Evolutionary conservation across 1,140 invertebrate species (phyloP), one percentile per base, ranked within the genome.

Genomic region (Lanistes nyassanus): DNA sequence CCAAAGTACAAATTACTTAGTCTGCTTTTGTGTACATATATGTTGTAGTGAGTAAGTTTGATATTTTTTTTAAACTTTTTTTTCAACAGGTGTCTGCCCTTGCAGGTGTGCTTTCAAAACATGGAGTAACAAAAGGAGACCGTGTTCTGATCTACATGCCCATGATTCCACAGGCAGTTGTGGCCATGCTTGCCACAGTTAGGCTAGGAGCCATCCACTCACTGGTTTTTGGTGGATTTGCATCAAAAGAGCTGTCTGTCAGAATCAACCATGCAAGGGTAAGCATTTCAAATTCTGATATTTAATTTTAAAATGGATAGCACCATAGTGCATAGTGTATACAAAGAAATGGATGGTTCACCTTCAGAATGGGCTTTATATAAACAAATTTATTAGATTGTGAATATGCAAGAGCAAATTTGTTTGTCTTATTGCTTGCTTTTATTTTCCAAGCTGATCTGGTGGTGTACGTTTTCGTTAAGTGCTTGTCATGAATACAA

Each of bases 61-160:
- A n/a, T n/a, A n/a, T n/a, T n/a, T n/a, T n/a, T 47, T 29, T 68
- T 68, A 21, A 21, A n/a, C n/a, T 64, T 51, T 47, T 66, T 21
- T 51, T 73, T 29, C 39, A 34, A 55, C 75, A 94, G 93, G 94
- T 95, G 1, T 93, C 93, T 0, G 87, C 92, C 58, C 84, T 98
- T 53, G 95, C 96, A 2, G 94, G 94, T 3, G 94, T 93, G 5
- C 83, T 98, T 65, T 90, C 92, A 0, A 90, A 91, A 11, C 86
- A 94, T 84, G 89, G 90, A 31, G 85, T 92, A 13, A 84, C 88
- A 72, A 97, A 97, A 88, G 97, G 98, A 0, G 97, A 99, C 85
- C 91, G 96, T 13, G 97, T 99, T 1, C 94, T 96, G 11, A 94
- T 99, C 80, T 99, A 99, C 87, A 98, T 99, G 96, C 98, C 98